Evolutionary conservation across 2,113 vertebrate species (phyloP), one percentile per base, ranked within the genome.

Genomic region (Spermophilus dauricus): DNA sequence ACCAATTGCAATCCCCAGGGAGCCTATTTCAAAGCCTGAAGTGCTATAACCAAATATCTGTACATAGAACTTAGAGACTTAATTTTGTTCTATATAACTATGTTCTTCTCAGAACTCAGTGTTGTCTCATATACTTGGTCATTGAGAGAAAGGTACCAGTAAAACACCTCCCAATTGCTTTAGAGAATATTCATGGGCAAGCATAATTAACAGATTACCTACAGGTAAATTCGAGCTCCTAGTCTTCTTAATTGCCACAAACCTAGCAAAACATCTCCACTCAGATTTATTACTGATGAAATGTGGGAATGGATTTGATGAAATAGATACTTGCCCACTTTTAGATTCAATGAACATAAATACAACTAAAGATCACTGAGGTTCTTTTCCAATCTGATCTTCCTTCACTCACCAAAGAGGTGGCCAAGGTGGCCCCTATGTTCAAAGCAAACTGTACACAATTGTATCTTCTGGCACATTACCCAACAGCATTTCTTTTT

Each of bases 321-420:
- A 34, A 81, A 89, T n/a, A 10, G 7, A 78, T 77, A 78, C 83
- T 56, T 86, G 76, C 11, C 9, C 30, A 78, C 13, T 56, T 88
- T 88, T 65, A 75, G 28, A 78, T 89, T 96, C 37, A 77, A 58
- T 83, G 75, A 94, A 75, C 53, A 80, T 78, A 77, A 77, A 37
- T 39, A 45, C 12, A 81, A 51, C 42, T 53, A 76, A 91, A 89
- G 5, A n/a, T 73, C 20, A 69, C 5, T 77, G 10, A 86, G 8
- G 17, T 85, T 75, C 30, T 78, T 69, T 61, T 20, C 13, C 48
- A 94, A 73, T 75, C 32, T 42, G 5, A 2, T 77, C 30, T 86
- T 56, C n/a, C 32, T 95, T 78, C 34, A 89, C 2, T 0, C 63
- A 70, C 37, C 10, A 63, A 70, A 77, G 30, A 51, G 37, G 14